Conservation (phyloP, 1,140 invertebrate genomes). For the Sycophila sp. region DNA sequence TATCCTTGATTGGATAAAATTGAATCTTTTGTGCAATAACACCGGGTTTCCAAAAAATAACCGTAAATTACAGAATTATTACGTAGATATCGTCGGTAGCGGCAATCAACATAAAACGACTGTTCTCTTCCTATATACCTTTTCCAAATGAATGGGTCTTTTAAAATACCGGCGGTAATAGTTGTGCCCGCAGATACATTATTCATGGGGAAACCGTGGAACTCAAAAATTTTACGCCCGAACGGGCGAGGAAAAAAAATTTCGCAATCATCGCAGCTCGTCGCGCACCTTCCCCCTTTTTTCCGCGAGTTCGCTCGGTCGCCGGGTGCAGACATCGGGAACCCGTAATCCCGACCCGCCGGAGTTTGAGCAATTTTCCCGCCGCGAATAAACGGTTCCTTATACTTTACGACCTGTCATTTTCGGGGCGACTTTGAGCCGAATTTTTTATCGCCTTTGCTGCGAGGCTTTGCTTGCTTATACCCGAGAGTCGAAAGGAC, state of each 20-base stretch:
- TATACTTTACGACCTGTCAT: conserved; percentile 19
- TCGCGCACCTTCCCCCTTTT: not conserved
- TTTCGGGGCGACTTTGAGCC: not conserved
- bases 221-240: no score
- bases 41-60: not conserved
- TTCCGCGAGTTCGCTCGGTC: not conserved
- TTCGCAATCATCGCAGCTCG: not conserved
- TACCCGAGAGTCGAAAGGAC: no score
- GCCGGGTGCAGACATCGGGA: conserved; percentile 1
- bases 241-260: no score
- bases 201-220: conserved; percentile 8
- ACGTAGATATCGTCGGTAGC: not conserved
- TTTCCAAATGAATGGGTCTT: not conserved
- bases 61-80: not conserved
- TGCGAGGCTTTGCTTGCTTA: not conserved
- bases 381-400: conserved; percentile 6
- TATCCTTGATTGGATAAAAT: no score
- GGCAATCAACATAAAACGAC: not conserved
- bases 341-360: not conserved
- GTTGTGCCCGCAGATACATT: not conserved
- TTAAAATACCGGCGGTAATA: not conserved
- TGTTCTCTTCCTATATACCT: not conserved
- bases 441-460: not conserved
- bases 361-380: not conserved
- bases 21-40: no score